phyloP scores from a whole-genome alignment of 2,797 vertebrate genomes.

The Sitta carolinensis region DNA sequence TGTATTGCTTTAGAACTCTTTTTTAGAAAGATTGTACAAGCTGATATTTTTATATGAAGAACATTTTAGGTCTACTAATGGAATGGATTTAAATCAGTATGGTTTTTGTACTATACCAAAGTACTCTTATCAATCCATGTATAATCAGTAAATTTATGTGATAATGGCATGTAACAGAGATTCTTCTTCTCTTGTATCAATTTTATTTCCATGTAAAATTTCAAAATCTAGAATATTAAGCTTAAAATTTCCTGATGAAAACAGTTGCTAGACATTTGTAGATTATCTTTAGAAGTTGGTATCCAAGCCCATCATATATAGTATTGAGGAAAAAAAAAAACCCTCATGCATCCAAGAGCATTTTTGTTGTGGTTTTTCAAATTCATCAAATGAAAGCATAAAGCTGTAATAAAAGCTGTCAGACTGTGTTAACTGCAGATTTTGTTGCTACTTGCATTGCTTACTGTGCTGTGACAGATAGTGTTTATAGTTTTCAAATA shows the following conservation, averaged over 20 bases:
- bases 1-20: neutral
- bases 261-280: neutral
- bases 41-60: neutral
- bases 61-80: neutral
- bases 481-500: constrained; percentile 56
- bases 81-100: neutral
- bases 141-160: neutral
- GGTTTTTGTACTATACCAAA: neutral
- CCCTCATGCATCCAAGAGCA: neutral
- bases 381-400: constrained; percentile 23
- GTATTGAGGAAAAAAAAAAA: neutral
- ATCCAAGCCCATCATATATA: neutral
- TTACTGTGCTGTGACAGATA: constrained; percentile 51
- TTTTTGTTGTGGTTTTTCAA: constrained; percentile 30
- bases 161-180: neutral
- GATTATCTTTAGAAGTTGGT: neutral
- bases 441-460: constrained; percentile 48
- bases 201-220: neutral
- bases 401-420: constrained; percentile 58
- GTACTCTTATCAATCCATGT: neutral
- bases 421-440: constrained; percentile 43
- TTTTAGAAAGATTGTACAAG: neutral
- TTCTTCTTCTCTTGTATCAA: neutral
- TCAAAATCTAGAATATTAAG: neutral
- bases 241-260: neutral